These are phyloP conservation scores for Corythornis vintsioides DNA, from an alignment of 2,113 vertebrate species.

Conservation along the genomic window DNA sequence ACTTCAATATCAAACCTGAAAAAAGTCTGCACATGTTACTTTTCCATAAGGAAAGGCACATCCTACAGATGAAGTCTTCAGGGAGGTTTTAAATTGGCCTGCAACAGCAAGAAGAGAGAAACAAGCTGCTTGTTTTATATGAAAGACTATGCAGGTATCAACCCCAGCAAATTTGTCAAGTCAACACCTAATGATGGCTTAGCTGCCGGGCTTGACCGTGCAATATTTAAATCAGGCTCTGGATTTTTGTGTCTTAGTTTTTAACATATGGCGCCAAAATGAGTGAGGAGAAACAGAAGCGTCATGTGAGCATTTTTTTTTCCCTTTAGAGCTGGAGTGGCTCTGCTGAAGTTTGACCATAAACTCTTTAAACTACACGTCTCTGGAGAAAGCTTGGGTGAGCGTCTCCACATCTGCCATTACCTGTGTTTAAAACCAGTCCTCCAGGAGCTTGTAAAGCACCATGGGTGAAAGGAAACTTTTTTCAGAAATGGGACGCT, in stretches of 20 bases:
- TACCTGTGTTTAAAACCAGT: not conserved
- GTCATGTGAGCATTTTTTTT: not conserved
- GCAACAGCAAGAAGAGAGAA: slow-evolving; percentile 20
- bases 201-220: slow-evolving; percentile 16
- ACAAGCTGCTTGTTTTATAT: slow-evolving; percentile 22
- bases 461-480: not conserved
- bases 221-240: slow-evolving; percentile 20
- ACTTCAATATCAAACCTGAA: not conserved
- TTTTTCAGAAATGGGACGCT: not conserved
- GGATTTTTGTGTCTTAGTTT: not conserved
- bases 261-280: not conserved
- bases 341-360: slow-evolving; percentile 4
- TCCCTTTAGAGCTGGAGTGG: not conserved
- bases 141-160: slow-evolving; percentile 11
- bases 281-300: slow-evolving; percentile 44
- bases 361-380: not conserved
- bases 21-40: slow-evolving; percentile 11
- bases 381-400: not conserved
- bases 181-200: slow-evolving; percentile 54
- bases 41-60: slow-evolving; percentile 5
- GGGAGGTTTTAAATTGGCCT: slow-evolving; percentile 39
- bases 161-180: slow-evolving; percentile 55
- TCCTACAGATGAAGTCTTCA: slow-evolving; percentile 40
- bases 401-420: not conserved
- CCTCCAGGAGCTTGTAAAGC: not conserved